phyloP scores from a whole-genome alignment of 1,140 invertebrate genomes.

The Lepidurus arcticus region DNA sequence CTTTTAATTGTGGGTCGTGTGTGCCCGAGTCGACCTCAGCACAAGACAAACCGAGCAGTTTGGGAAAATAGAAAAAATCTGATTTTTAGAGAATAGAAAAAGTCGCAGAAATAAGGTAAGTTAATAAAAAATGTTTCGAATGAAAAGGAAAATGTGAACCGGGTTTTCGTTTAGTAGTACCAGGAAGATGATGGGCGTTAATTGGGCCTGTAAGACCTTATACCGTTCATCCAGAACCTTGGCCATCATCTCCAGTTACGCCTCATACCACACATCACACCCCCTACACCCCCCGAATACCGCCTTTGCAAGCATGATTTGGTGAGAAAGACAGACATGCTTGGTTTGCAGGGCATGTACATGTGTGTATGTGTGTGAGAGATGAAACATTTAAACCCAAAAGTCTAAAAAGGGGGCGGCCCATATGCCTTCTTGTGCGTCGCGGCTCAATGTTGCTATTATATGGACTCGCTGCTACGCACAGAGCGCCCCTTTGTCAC shows the following conservation, averaged over 20 bases:
- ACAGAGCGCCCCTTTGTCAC: conserved; percentile 17
- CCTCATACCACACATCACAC: conserved; percentile 15
- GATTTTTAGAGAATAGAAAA: too few species aligned
- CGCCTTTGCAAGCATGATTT: neutral
- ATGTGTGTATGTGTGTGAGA: neutral
- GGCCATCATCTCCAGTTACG: conserved; percentile 20
- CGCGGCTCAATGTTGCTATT: neutral
- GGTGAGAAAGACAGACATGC: conserved; percentile 21
- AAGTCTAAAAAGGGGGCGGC: neutral
- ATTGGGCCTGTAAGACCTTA: conserved; percentile 8
- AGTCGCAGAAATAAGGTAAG: too few species aligned
- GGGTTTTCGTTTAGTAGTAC: neutral
- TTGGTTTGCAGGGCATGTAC: neutral
- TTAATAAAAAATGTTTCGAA: neutral
- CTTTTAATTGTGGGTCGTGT: neutral
- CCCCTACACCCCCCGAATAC: neutral
- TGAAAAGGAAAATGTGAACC: neutral
- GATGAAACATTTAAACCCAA: neutral
- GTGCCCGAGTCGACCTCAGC: too few species aligned
- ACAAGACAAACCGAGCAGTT: too few species aligned
- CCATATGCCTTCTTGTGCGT: conserved; percentile 8
- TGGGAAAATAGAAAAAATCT: too few species aligned
- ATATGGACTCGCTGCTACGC: conserved; percentile 3
- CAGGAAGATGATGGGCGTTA: conserved; percentile 11
- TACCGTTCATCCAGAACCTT: conserved; percentile 12